Evolutionary conservation across 2,797 vertebrate species (phyloP).

Genomic region (Eurystomus glaucurus): DNA sequence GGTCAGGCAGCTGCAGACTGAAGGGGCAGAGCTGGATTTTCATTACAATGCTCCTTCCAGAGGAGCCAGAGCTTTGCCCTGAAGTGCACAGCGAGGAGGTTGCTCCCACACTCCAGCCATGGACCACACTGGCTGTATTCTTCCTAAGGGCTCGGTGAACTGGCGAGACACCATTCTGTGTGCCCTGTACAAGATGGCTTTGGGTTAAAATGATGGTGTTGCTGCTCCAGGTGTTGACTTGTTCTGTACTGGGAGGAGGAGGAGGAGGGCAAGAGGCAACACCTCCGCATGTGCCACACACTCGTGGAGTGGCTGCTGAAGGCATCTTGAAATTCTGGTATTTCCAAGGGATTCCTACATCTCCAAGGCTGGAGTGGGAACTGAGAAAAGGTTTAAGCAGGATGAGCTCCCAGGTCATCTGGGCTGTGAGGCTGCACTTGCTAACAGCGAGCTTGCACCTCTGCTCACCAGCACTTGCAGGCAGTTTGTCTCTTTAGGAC

Average conservation of each 20-base stretch:
- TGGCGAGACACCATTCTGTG: background rate
- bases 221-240: background rate
- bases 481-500: background rate
- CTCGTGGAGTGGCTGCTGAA: background rate
- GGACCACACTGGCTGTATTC: background rate
- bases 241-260: background rate
- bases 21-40: constrained; percentile 18
- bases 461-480: rapidly evolving
- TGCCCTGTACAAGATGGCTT: background rate
- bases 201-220: background rate
- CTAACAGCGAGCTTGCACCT: background rate
- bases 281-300: background rate
- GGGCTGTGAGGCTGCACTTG: background rate
- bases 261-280: background rate
- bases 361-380: background rate
- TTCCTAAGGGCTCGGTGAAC: background rate
- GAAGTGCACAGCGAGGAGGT: background rate
- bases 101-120: background rate
- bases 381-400: background rate
- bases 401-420: background rate
- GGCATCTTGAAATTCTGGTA: background rate
- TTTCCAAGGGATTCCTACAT: background rate
- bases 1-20: constrained; percentile 18
- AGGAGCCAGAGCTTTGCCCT: background rate
- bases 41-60: background rate